Base-by-base conservation (phyloP, 1,140 invertebrate genomes). In the Aphis gossypii region DNA sequence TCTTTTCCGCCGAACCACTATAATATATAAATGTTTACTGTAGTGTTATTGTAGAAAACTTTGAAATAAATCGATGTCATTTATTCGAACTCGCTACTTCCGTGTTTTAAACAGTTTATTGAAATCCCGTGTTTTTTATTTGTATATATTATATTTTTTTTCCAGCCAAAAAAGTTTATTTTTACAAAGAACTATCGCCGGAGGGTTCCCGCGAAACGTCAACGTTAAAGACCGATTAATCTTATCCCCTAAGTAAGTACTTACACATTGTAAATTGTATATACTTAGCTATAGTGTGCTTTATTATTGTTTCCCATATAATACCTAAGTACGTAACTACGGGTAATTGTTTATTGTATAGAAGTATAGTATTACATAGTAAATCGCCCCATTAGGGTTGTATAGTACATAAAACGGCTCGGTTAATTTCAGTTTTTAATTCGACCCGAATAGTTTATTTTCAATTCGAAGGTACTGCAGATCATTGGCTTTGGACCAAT, bases 31-130 rank as follows among this genome's bases (percentile, higher is more conserved):
- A n/a, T 76, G 60, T 76, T 76, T 76, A 76, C 44, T n/a, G 4
- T 4, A 30, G 44, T 86, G 21, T 86, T 86, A 46, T 48, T 86
- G 38, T 86, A 90, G 35, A 38, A 60, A 90, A 90, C 54, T 60
- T 90, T 60, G 2, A 41, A 90, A 60, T 60, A 90, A 90, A 90
- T 90, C 88, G 88, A 60, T 14, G 54, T 41, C 23, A 30, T 60
- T 60, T 56, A 90, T 56, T 41, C 25, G n/a, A 90, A 44, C 88
- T 38, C 35, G 35, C 7, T 89, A 35, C 51, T 41, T 90, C 88
- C 88, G 88, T 18, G 88, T 90, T 60, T 90, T 90, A 35, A 56
- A 90, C 51, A 38, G 88, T 88, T 90, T 90, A 90, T 90, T 60
- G 51, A 90, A 90, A 90, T 60, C 35, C 20, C 51, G 38, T 41